Evolutionary conservation across 2,888 invertebrate genomes (phyloP).

Genomic region (Ligdia adustata): DNA sequence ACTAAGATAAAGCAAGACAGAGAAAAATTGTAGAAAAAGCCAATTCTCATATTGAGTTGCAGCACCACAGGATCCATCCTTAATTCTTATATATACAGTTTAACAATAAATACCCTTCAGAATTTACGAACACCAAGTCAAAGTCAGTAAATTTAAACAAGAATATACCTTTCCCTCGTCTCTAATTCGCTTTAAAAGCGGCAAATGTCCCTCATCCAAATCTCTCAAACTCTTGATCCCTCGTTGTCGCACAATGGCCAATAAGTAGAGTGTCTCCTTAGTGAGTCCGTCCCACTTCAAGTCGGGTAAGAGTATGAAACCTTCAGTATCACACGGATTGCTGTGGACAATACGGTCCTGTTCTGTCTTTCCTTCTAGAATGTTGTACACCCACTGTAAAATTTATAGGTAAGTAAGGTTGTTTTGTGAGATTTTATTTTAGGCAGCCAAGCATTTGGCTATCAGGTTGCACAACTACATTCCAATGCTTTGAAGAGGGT

Average conservation of each 20-base stretch:
- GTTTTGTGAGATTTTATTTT: not conserved
- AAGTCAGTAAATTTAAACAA: too few species aligned
- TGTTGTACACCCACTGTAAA: constrained; percentile 98
- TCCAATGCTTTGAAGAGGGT: too few species aligned
- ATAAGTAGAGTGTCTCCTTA: constrained; percentile 91
- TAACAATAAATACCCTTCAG: too few species aligned
- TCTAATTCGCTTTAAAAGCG: constrained; percentile 91
- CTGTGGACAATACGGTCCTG: constrained; percentile 91
- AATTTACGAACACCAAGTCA: too few species aligned
- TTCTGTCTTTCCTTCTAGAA: constrained; percentile 96
- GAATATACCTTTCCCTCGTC: constrained; percentile 87
- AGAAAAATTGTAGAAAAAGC: too few species aligned
- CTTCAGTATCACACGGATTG: constrained; percentile 87
- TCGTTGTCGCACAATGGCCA: constrained; percentile 90
- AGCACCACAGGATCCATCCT: too few species aligned
- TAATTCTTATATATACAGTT: too few species aligned
- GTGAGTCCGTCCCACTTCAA: constrained; percentile 96
- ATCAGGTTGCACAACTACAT: too few species aligned
- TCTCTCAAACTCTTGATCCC: constrained; percentile 94
- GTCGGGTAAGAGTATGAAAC: constrained; percentile 96
- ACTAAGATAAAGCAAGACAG: too few species aligned
- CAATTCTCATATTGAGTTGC: too few species aligned
- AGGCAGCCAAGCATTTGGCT: too few species aligned
- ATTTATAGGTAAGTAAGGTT: not conserved
- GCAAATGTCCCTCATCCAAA: constrained; percentile 89